A percentile compares a stretch with the other conserved stretches of the same genome.
phyloP scores from a whole-genome alignment of 2,113 vertebrate species.

The Tragelaphus scriptus region DNA sequence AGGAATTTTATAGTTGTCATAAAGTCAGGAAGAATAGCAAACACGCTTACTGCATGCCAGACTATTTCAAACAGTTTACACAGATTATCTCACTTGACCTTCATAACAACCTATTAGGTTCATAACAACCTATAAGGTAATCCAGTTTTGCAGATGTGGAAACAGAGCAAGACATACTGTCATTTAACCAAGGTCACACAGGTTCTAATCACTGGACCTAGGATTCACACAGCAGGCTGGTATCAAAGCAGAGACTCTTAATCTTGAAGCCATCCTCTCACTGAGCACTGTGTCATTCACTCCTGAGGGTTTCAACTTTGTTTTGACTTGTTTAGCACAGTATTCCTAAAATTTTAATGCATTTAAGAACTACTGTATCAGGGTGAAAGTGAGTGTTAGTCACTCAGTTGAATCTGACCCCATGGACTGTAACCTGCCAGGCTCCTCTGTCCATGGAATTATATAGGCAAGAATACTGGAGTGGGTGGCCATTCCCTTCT shows the following conservation, averaged over 20 bases:
- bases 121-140: not conserved
- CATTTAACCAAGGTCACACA: not conserved
- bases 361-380: not conserved
- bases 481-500: not conserved
- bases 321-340: not conserved
- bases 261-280: not conserved
- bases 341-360: not conserved
- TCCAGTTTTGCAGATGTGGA: not conserved
- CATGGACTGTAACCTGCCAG: not conserved
- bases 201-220: not conserved
- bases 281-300: not conserved
- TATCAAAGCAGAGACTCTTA: not conserved
- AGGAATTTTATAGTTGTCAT: constrained; percentile 29
- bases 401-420: not conserved
- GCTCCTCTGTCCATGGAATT: not conserved
- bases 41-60: not conserved
- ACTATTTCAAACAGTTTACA: not conserved
- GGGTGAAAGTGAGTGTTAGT: not conserved
- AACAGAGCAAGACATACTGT: not conserved
- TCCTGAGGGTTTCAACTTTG: not conserved
- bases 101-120: not conserved
- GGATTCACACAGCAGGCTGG: not conserved
- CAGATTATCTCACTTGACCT: constrained; percentile 23
- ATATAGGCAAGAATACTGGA: not conserved
- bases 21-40: constrained; percentile 30